Evolutionary conservation across 2,888 invertebrate genomes (phyloP), one percentile per base, ranked within the genome.

Genomic region (Oligia strigilis): DNA sequence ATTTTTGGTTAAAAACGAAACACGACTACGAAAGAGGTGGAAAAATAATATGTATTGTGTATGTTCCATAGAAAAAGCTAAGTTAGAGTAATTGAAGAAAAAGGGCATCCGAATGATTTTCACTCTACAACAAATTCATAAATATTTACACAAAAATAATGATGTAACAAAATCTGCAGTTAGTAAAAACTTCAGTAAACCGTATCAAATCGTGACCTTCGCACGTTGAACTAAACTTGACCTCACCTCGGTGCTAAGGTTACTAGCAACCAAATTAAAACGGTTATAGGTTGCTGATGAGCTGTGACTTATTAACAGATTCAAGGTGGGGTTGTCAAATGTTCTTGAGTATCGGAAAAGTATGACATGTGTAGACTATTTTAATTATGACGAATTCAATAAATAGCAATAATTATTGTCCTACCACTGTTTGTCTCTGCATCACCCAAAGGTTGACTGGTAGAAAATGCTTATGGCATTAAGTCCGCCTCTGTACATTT

Each of bases 151-250:
- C 69, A 81, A 74, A 73, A 55, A 23, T 77, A 83, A 77, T 81
- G 77, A 89, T 85, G 72, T 87, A 79, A 87, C 36, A 69, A 72
- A 1, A 75, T 78, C n/a, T 23, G 83, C 85, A 82, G 77, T 78
- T 64, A 64, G 14, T 72, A 87, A 84, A 84, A 86, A 82, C 71
- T 76, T 77, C 78, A 80, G 40, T 76, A 77, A 87, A 89, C 88
- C 93, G 94, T 93, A 88, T 89, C 93, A 92, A 94, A 94, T 94
- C 52, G 72, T 85, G 93, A 89, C 95, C 95, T 95, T 93, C 92
- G 77, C 81, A 85, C 78, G 75, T 74, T 83, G 72, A 81, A 86
- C 82, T 91, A 93, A 92, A 94, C 95, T 95, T 95, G 95, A 93
- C 95, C 94, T 94, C 94, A 90, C 93, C 93, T 93, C 91, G 91